Evolutionary conservation across 2,797 vertebrate genomes (phyloP), one percentile per base, ranked within the genome.

Genomic region (Tangara arthus): DNA sequence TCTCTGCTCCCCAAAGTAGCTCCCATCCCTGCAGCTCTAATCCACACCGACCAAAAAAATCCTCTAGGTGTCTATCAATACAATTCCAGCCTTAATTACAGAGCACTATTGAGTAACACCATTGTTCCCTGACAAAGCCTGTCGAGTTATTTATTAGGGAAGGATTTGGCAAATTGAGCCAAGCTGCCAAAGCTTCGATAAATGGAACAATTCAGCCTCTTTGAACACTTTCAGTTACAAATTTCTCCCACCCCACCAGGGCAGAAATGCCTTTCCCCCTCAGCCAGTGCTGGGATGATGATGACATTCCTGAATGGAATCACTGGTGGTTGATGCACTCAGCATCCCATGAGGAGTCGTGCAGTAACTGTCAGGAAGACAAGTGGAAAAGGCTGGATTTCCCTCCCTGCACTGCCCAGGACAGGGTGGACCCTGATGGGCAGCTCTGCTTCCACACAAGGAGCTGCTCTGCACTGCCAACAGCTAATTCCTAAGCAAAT

Each of bases 401-500:
- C 82, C 44, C 65, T 86, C 59, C 79, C 79, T 65, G 26, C 68
- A 3, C 32, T 30, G 55, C 73, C 49, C 50, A 68, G 41, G 57
- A 57, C n/a, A 39, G 35, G 5, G 23, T 7, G 4, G 6, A 65
- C 52, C 55, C 69, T 12, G 42, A 75, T 42, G 65, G 78, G 69
- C 35, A 89, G 6, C 64, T 85, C 86, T n/a, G 9, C 46, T 85
- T 77, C 89, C 73, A 64, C 27, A 35, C 23, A 2, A 35, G 78
- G 56, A 76, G 68, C 34, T 61, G 60, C 50, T 76, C 57, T 78
- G 57, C 77, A 63, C 94, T 95, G 97, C 98, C 94, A 87, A 68
- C 71, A 97, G 98, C 97, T 97, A 96, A 98, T 98, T 98, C 98
- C 98, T 98, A 93, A 97, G 97, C 97, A 97, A 93, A 91, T 98